Base-by-base conservation (phyloP, 2,797 vertebrate genomes). In the Morelia viridis region DNA sequence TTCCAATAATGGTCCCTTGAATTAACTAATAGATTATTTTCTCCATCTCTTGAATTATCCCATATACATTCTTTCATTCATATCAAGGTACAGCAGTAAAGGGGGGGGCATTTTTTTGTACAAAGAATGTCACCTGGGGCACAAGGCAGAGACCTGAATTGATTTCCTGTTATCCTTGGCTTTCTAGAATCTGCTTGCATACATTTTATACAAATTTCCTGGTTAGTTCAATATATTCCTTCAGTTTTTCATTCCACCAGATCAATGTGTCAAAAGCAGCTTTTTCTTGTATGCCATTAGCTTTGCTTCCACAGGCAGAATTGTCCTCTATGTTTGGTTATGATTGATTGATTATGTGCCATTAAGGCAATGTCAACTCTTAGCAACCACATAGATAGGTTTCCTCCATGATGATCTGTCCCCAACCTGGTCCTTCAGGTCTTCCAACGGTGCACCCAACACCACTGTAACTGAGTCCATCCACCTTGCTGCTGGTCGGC, bases 101-200 rank as follows among this genome's bases (percentile, higher is more conserved):
- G n/a, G 0, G 31, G 95, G 35, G 68, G 93, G 65, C 80, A 50
- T 87, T 96, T 94, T 97, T 97, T 91, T 97, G 97, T 19, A 96
- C 96, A 93, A 97, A 96, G 94, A 97, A 98, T 93, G 80, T 97
- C 95, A 89, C 95, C 98, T 92, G 97, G 22, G 93, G 94, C 96
- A 97, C 97, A 22, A 98, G 94, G 6, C 96, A 17, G 98, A 94
- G 6, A 88, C 95, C 87, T 97, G 96, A 93, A 98, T 95, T 35
- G 96, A 93, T 90, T 98, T 97, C 93, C 98, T 93, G 65, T 98
- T 98, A 62, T 94, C 94, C 95, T 98, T 98, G 93, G 97, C 97
- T 93, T 96, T 98, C 95, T 98, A 97, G 89, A 97, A 97, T 86
- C 96, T 96, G 88, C 93, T 76, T 96, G 28, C 97, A 97, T 91